Conservation (phyloP, 2,797 vertebrate species). For the Cyprinella venusta region DNA sequence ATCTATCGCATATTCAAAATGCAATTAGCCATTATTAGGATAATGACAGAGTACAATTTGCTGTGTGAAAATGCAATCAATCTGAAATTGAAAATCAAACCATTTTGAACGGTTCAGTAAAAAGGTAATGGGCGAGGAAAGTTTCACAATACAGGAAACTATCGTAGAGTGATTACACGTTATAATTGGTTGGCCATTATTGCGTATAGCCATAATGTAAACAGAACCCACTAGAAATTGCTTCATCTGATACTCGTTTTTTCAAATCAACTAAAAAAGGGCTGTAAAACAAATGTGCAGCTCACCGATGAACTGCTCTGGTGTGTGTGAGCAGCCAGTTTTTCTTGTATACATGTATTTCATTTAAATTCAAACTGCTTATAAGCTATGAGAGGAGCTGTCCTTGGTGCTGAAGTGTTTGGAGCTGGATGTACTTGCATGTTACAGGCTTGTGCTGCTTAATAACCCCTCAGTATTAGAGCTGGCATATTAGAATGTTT, state of each 20-base stretch:
- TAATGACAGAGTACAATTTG: conserved; percentile 75
- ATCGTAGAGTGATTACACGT: conserved; percentile 65
- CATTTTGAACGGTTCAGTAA: conserved; percentile 59
- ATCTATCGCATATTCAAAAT: conserved; percentile 82
- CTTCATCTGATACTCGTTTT: conserved; percentile 6
- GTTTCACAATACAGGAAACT: conserved; percentile 67
- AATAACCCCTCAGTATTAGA: conserved; percentile 5
- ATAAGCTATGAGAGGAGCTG: conserved; percentile 3
- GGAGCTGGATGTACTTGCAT: not conserved
- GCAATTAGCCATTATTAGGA: conserved; percentile 79
- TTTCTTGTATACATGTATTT: not conserved
- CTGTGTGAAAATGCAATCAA: conserved; percentile 63
- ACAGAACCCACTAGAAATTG: conserved; percentile 14
- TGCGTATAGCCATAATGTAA: conserved; percentile 18
- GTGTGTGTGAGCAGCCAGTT: not conserved
- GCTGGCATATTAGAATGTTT: not conserved
- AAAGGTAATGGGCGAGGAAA: conserved; percentile 58
- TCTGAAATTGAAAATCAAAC: conserved; percentile 68
- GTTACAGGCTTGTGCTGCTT: not conserved
- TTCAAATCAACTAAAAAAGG: conserved; percentile 8
- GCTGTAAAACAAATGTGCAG: conserved; percentile 2
- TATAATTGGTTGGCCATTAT: conserved; percentile 62
- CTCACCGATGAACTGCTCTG: not conserved
- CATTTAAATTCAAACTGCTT: not conserved
- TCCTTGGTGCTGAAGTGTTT: conserved; percentile 38